A percentile compares a stretch with the other conserved stretches of the same genome.
Evolutionary conservation across 2,797 vertebrate species (phyloP).

Genomic region (Anableps anableps): DNA sequence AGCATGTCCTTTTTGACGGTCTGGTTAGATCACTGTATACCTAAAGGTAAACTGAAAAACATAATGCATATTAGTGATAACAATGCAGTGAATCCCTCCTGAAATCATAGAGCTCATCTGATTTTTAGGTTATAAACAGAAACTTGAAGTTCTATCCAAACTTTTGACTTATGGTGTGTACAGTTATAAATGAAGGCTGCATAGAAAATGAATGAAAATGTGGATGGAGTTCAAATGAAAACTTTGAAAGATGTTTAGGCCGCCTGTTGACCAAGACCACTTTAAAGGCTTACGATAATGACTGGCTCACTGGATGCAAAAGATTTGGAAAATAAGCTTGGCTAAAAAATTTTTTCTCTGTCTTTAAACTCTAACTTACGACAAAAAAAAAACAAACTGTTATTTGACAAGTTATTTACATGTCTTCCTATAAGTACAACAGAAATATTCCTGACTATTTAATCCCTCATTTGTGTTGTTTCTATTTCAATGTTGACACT

Average conservation of each 20-base stretch:
- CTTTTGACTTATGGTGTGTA: not conserved
- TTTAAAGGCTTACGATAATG: not conserved
- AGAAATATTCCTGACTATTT: conserved; percentile 49
- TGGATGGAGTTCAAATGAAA: not conserved
- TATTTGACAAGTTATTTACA: conserved; percentile 31
- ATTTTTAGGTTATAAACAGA: not conserved
- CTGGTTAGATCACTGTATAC: no score
- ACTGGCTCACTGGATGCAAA: not conserved
- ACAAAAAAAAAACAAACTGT: not conserved
- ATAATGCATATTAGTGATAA: no score
- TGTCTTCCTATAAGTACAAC: conserved; percentile 11
- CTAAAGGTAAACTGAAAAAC: no score
- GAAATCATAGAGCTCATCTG: not conserved
- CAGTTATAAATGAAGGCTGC: not conserved
- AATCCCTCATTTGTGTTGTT: conserved; percentile 39
- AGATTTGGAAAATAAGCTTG: conserved; percentile 5
- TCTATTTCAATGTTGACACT: conserved; percentile 34
- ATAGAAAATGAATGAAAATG: not conserved
- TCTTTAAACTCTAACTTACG: not conserved
- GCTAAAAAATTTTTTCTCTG: not conserved
- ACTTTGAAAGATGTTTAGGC: not conserved
- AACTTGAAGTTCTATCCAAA: not conserved
- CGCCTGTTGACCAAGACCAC: not conserved
- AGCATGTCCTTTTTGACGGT: no score
- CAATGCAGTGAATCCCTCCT: not conserved